phyloP scores from a whole-genome alignment of 1,140 invertebrate species.

The Tetramorium simillimum region DNA sequence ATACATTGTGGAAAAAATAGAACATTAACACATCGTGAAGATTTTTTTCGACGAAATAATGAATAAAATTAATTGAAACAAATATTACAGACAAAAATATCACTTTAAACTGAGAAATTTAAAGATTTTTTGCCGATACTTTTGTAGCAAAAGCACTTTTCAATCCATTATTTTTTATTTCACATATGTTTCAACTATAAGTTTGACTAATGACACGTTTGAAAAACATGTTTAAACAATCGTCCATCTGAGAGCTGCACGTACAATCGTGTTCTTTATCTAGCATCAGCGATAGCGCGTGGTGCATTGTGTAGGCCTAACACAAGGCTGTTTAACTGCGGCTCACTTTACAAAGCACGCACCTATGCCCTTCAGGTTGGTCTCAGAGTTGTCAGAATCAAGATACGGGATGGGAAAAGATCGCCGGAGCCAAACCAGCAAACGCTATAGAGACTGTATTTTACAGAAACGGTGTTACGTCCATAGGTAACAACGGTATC shows the following conservation, averaged over 20 bases:
- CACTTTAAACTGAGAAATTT: not conserved
- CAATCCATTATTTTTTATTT: not conserved
- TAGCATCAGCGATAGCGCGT: not conserved
- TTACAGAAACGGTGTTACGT: constrained; percentile 68
- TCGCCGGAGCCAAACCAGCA: constrained; percentile 78
- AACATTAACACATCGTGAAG: not conserved
- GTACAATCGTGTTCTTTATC: not conserved
- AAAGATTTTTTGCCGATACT: no score
- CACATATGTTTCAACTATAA: not conserved
- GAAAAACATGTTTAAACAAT: not conserved
- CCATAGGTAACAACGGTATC: constrained; percentile 78
- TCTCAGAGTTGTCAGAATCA: constrained; percentile 62
- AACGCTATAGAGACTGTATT: constrained; percentile 67
- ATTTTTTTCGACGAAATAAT: not conserved
- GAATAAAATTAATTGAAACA: not conserved
- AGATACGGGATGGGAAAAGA: constrained; percentile 79
- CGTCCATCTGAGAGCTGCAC: not conserved
- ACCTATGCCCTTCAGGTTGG: constrained; percentile 59
- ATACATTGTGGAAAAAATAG: not conserved
- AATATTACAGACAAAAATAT: not conserved
- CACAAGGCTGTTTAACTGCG: constrained; percentile 5
- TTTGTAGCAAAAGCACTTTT: not conserved
- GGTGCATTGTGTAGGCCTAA: not conserved
- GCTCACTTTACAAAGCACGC: not conserved
- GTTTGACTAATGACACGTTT: not conserved